Conservation (phyloP, 1,140 invertebrate species). For the Drosophila eugracilis region DNA sequence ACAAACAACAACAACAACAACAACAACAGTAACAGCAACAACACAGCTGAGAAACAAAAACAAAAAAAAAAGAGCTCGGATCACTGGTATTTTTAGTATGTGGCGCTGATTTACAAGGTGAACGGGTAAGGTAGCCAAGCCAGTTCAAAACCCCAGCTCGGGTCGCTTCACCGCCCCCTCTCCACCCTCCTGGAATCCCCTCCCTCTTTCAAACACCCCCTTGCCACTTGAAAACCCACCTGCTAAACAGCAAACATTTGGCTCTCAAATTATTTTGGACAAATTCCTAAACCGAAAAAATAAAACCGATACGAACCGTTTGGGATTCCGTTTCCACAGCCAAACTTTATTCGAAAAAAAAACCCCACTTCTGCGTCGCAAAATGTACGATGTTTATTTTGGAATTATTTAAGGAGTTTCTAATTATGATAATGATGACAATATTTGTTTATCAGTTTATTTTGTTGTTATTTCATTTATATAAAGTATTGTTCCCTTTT, state of each 20-base stretch:
- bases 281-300: not conserved
- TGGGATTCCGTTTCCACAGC: not conserved
- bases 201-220: not conserved
- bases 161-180: slow-evolving; percentile 28
- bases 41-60: slow-evolving; percentile 9
- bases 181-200: not conserved
- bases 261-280: not conserved
- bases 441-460: too few relatives aligned
- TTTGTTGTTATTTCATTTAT: too few relatives aligned
- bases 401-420: too few relatives aligned
- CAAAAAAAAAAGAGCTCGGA: slow-evolving; percentile 41
- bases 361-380: not conserved
- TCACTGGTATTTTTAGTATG: slow-evolving; percentile 64
- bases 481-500: too few relatives aligned
- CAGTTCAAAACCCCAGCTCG: slow-evolving; percentile 56
- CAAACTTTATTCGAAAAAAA: not conserved
- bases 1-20: not conserved
- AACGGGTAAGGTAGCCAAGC: slow-evolving; percentile 61
- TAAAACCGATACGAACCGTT: slow-evolving; percentile 18
- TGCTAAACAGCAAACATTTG: slow-evolving; percentile 40
- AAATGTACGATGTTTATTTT: not conserved
- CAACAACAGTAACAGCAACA: slow-evolving; percentile 4
- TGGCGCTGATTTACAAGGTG: slow-evolving; percentile 62
- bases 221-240: slow-evolving; percentile 8
- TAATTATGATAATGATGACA: too few relatives aligned